Evolutionary conservation across 2,113 vertebrate species (phyloP), one percentile per base, ranked within the genome.

Genomic region (Pao palembangensis): DNA sequence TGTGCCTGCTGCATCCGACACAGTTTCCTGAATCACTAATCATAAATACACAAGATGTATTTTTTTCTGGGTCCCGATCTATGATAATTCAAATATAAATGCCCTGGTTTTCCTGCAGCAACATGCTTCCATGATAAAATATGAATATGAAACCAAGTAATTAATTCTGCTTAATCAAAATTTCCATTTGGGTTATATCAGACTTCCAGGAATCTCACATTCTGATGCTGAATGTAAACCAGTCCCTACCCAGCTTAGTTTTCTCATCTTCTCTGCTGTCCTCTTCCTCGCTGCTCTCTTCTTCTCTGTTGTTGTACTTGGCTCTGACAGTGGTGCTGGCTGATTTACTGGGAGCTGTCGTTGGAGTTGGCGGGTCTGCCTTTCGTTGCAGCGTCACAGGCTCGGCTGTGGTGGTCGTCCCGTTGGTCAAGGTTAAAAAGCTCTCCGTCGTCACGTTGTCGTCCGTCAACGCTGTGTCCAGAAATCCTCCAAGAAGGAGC

Each of bases 401-500:
- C 31, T 43, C n/a, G 3, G 64, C 28, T n/a, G 44, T 23, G 13
- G 17, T 20, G 13, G 17, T 52, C 2, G 67, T 55, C 43, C 11
- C 23, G 56, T 38, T 75, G 1, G 23, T 41, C 5, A 41, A 47
- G 15, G 52, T 3, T 47, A 17, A 4, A 44, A n/a, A 23, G 3
- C 25, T 63, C n/a, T 51, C 7, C 2, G 72, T 49, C 3, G 18
- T 17, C 38, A 56, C 55, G 21, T 28, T 28, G 25, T 61, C n/a
- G 46, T 63, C 47, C 2, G 2, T 61, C 44, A 64, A 49, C 3
- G 25, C 74, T 14, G 42, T 16, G 2, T 21, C 43, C n/a, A 31
- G 49, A 43, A 73, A 52, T 17, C 43, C 44, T 46, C 25, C 48
- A 15, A 87, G 65, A 7, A 79, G 51, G 55, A 80, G 6, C 48